phyloP scores from a whole-genome alignment of 1,140 invertebrate species.

The Limonius californicus region DNA sequence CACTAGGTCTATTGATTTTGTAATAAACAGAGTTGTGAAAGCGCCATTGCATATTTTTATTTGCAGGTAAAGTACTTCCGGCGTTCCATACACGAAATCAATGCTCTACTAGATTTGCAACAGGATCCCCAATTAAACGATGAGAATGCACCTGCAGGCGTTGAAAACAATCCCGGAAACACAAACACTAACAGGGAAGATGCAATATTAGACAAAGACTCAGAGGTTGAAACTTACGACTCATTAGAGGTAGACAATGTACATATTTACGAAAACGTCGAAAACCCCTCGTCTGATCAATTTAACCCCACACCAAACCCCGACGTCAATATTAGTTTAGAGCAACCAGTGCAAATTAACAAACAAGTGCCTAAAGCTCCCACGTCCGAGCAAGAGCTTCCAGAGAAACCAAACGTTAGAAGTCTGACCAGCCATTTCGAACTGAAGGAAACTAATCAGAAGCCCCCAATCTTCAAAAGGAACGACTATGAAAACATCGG shows the following conservation, averaged over 20 bases:
- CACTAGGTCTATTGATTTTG: too few species aligned
- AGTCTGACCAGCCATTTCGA: slow-evolving; percentile 1
- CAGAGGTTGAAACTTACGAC: slow-evolving; percentile 28
- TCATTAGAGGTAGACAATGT: slow-evolving; percentile 34
- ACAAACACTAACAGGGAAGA: neutral
- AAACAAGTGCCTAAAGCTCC: neutral
- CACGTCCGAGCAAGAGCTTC: neutral
- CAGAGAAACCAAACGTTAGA: neutral
- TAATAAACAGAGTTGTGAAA: too few species aligned
- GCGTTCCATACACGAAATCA: slow-evolving; percentile 69
- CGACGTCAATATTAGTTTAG: neutral
- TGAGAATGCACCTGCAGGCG: neutral
- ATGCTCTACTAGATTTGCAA: slow-evolving; percentile 55
- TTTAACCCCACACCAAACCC: neutral
- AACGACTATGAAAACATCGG: neutral
- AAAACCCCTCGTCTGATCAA: slow-evolving; percentile 2
- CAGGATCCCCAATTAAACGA: neutral
- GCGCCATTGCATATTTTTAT: neutral
- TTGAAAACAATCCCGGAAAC: neutral
- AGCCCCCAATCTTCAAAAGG: neutral
- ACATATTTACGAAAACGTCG: slow-evolving; percentile 40
- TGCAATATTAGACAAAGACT: neutral
- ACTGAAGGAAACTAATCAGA: slow-evolving; percentile 7
- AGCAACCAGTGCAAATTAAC: neutral
- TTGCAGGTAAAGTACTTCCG: slow-evolving; percentile 67